A percentile compares a stretch with the other conserved stretches of the same genome.
Evolutionary conservation across 2,113 vertebrate species (phyloP).

Genomic region (Melanocharis versteri): DNA sequence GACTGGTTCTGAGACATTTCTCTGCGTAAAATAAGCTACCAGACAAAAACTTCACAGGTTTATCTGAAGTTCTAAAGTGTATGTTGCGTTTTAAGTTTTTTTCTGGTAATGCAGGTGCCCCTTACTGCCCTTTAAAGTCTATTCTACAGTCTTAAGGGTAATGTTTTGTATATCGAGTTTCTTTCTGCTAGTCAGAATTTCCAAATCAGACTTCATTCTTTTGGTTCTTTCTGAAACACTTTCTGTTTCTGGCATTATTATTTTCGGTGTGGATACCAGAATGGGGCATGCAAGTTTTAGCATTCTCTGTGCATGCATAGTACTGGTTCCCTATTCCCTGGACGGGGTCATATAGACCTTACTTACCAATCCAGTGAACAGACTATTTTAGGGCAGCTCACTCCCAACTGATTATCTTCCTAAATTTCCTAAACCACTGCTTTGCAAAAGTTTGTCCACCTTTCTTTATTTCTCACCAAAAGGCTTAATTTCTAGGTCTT

Average conservation of each 20-base stretch:
- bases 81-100: not conserved
- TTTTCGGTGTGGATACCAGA: not conserved
- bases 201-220: not conserved
- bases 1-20: not conserved
- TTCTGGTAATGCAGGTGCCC: not conserved
- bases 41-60: not conserved
- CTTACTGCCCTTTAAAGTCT: not conserved
- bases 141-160: not conserved
- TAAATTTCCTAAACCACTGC: not conserved
- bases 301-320: fast-evolving
- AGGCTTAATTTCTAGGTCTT: not conserved
- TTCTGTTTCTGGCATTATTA: not conserved
- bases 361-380: not conserved
- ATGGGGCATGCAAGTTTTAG: not conserved
- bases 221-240: not conserved
- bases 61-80: not conserved
- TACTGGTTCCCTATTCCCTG: not conserved
- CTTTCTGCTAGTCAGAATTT: not conserved
- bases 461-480: not conserved
- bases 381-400: not conserved
- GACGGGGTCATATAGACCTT: not conserved
- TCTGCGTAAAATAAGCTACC: not conserved
- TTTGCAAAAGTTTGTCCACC: not conserved
- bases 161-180: not conserved
- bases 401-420: not conserved